Conservation (phyloP, 1,140 invertebrate genomes). For the Brachionus calyciflorus region DNA sequence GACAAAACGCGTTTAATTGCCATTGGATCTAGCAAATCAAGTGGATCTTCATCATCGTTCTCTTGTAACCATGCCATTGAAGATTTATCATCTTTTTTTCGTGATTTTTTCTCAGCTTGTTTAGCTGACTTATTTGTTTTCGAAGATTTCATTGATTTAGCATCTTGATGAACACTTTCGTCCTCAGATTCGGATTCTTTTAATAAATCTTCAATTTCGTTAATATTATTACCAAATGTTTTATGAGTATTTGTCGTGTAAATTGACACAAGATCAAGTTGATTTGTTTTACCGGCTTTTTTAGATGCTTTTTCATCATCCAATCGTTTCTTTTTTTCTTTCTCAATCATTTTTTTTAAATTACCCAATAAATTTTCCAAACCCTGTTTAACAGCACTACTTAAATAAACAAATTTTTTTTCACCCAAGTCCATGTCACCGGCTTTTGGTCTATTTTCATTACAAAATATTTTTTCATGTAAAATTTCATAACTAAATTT, state of each 20-base stretch:
- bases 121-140: slow-evolving; percentile 56
- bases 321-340: slow-evolving; percentile 34
- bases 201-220: slow-evolving; percentile 71
- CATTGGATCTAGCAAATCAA: slow-evolving; percentile 79
- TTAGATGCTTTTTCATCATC: slow-evolving; percentile 19
- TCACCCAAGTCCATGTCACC: neutral
- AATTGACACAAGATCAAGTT: slow-evolving; percentile 39
- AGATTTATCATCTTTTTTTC: slow-evolving; percentile 52
- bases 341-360: slow-evolving; percentile 39
- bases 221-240: slow-evolving; percentile 4
- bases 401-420: slow-evolving; percentile 5
- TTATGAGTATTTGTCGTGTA: slow-evolving; percentile 36
- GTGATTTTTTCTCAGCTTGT: slow-evolving; percentile 51
- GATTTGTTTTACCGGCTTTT: neutral
- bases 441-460: neutral
- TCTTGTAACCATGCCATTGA: slow-evolving; percentile 76
- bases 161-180: too few species aligned
- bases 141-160: slow-evolving; percentile 49
- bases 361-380: slow-evolving; percentile 24
- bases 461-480: slow-evolving; percentile 32
- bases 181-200: slow-evolving; percentile 65
- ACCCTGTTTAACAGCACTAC: neutral
- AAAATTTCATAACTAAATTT: slow-evolving; percentile 45
- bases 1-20: slow-evolving; percentile 67
- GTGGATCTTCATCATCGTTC: slow-evolving; percentile 70